Percentiles rank a stretch among this genome's conserved stretches.
These are phyloP conservation scores for Beroe forskalii DNA, from an alignment of 37 sponge, comb jelly and placozoan genomes.

Conservation along the genomic window DNA sequence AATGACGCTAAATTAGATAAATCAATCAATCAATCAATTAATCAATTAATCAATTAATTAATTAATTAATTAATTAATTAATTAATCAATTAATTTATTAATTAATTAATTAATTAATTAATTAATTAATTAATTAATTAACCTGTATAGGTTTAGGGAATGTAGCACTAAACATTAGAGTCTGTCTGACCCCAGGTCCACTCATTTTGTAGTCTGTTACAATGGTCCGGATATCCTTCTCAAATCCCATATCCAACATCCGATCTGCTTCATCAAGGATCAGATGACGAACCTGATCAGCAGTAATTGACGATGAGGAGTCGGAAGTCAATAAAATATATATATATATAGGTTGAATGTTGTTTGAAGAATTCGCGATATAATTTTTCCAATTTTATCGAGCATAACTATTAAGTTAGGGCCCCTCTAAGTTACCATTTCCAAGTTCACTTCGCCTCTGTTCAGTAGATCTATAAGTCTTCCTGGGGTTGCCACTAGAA, in stretches of 20 bases:
- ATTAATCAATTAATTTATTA: no score
- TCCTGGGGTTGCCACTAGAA: slow-evolving; percentile 90
- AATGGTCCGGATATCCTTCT: slow-evolving; percentile 77
- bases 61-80: no score
- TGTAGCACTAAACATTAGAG: slow-evolving; percentile 97
- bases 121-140: no score
- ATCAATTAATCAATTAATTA: no score
- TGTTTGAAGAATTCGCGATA: no score
- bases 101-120: no score
- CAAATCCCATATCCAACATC: slow-evolving; percentile 97
- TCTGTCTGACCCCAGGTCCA: slow-evolving; percentile 74
- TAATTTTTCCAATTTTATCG: no score
- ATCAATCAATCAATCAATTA: no score
- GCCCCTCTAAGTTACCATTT: slow-evolving; percentile 6
- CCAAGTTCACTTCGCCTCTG: slow-evolving; percentile 76
- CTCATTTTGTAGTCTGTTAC: slow-evolving; percentile 78
- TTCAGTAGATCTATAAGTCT: slow-evolving; percentile 85
- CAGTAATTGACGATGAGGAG: neutral
- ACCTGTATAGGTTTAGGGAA: slow-evolving; percentile 94
- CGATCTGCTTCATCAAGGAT: slow-evolving; percentile 96
- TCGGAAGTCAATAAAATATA: neutral
- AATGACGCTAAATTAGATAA: no score
- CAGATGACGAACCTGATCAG: slow-evolving; percentile 69
- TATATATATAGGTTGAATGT: neutral
- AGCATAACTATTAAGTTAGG: no score